Conservation (phyloP, 2,797 vertebrate species). For the Anomalospiza imberbis region DNA sequence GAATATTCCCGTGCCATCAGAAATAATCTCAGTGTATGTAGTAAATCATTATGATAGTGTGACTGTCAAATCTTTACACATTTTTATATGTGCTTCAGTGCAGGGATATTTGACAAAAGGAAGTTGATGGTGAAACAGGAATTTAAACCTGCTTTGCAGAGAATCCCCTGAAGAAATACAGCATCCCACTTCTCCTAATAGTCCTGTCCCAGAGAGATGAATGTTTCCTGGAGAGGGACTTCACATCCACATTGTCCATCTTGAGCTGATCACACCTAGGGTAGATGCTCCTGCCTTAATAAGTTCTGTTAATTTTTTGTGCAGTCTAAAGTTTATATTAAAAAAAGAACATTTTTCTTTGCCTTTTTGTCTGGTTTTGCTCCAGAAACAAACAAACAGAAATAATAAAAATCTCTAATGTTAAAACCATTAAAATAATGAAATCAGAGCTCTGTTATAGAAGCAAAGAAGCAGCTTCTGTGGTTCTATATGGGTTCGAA, state of each 20-base stretch:
- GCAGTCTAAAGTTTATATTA: neutral
- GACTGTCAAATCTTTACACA: neutral
- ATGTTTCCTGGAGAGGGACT: neutral
- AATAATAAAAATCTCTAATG: neutral
- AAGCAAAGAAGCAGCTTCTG: neutral
- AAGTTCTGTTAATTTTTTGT: neutral
- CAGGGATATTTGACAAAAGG: neutral
- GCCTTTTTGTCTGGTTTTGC: neutral
- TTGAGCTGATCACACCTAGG: neutral
- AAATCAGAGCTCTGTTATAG: neutral
- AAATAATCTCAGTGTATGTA: neutral
- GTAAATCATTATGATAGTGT: neutral
- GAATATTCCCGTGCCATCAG: neutral
- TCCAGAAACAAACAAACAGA: neutral
- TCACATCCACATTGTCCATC: neutral
- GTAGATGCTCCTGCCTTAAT: neutral
- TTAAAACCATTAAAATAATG: neutral
- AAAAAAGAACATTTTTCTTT: neutral
- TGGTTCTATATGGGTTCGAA: neutral
- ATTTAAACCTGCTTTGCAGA: neutral
- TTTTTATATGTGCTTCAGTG: neutral
- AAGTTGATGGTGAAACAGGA: neutral
- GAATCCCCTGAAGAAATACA: neutral
- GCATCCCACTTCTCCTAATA: neutral
- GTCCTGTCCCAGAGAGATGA: neutral